Base-by-base conservation (phyloP, 2,888 invertebrate species). In the Geophilus truncorum region DNA sequence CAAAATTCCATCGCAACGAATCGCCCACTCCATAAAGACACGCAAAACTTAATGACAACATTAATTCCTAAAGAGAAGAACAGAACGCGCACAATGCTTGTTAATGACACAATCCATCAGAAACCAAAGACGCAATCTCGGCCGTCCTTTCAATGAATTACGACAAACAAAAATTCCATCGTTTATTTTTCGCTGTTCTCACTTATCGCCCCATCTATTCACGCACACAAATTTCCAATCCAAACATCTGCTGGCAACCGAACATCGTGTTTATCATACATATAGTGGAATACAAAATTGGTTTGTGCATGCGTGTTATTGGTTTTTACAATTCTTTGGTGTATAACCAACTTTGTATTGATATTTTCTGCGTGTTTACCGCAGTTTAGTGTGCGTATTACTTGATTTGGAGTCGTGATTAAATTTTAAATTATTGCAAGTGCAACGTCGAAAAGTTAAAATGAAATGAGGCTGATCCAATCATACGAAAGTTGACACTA, bases 21-120 rank as follows among this genome's bases (percentile, higher is more conserved):
- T 62, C 25, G 62, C 62, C 23, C 28, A 62, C 62, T 62, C 23
- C 28, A 62, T 62, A 62, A 62, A 9, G 62, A 23, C 25, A 28
- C 45, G 62, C 62, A 62, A 62, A 62, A 62, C 62, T 62, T 62
- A 62, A 62, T 62, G 23, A 25, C 62, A 62, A 62, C 62, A 62
- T 62, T 62, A 62, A 62, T 62, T 62, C 28, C 62, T 62, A 25
- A 62, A 57, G 62, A 62, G 62, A 62, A 62, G 62, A 62, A 62
- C 25, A 23, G 28, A 62, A 25, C 23, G 28, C 62, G 28, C 62
- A 23, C 25, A 62, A 12, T 62, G 62, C 62, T 62, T 45, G 28
- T 62, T 62, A 62, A 62, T 62, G 62, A 23, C 62, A 9, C 62
- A 25, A 62, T 62, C 62, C 62, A 62, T 62, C 62, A 62, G 12